These are phyloP conservation scores for Rhagonycha lutea DNA, from an alignment of 2,888 invertebrate genomes.

Conservation along the genomic window DNA sequence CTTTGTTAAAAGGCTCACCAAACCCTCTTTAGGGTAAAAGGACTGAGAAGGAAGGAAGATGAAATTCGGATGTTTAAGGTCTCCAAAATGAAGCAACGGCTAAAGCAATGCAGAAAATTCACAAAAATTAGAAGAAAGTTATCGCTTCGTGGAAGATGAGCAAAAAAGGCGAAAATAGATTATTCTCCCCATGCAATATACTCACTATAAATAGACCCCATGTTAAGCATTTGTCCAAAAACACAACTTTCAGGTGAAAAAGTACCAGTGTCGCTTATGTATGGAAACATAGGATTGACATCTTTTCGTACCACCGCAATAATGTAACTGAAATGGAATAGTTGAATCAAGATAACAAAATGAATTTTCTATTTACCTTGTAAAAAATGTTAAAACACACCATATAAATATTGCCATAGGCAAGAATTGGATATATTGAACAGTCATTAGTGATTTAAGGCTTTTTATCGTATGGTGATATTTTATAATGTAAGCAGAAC, in stretches of 20 bases:
- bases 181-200: too few species aligned
- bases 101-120: too few species aligned
- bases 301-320: conserved; percentile 67
- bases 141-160: too few species aligned
- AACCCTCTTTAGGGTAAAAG: too few species aligned
- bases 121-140: too few species aligned
- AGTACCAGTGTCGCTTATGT: conserved; percentile 76
- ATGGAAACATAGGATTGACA: conserved; percentile 71
- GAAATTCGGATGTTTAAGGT: too few species aligned
- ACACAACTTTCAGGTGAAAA: conserved; percentile 78
- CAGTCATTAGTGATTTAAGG: neutral
- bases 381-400: conserved; percentile 45
- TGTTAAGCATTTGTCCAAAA: conserved; percentile 75
- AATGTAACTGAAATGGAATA: conserved; percentile 59
- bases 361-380: conserved; percentile 43
- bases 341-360: neutral
- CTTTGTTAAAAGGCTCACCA: too few species aligned
- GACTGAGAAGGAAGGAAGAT: too few species aligned
- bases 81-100: too few species aligned
- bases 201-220: conserved; percentile 69
- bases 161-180: too few species aligned
- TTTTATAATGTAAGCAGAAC: neutral
- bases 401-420: conserved; percentile 44
- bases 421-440: conserved; percentile 32
- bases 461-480: neutral